Evolutionary conservation across 2,888 invertebrate genomes (phyloP), one percentile per base, ranked within the genome.

Genomic region (Horisme vitalbata): DNA sequence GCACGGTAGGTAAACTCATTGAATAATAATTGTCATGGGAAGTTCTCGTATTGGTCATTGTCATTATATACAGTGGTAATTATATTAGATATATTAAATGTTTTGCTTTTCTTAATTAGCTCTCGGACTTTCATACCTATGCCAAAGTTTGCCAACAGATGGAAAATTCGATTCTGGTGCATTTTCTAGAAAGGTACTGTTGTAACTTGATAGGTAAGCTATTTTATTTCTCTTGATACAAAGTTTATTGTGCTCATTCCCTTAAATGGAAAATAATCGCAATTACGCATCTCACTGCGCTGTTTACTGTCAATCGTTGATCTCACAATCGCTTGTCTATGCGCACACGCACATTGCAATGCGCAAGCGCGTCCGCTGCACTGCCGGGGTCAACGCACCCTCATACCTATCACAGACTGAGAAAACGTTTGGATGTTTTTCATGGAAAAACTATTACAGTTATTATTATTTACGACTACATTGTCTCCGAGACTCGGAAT

Each of bases 351-450:
- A 76, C 66, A 61, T 71, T 26, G 71, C 74, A 63, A 59, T 63
- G 69, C 61, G 59, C 68, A 54, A 32, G 36, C 48, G 60, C 68
- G 69, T 64, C 68, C 62, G 69, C 59, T 62, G 64, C 67, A 66
- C 77, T 76, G 71, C 78, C 80, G 83, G 80, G 85, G 82, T 85
- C 68, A 69, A 68, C 60, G 78, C 73, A 78, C 86, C 65, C 50
- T 48, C 37, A 30, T 47, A 58, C 56, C 45, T 54, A 52, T 32
- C 43, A 48, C 44, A 38, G 33, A 45, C 28, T 34, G 13, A 10
- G 14, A 30, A 48, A 38, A 33, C 18, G 11, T 28, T 24, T 32
- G 18, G 18, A 9, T 35, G n/a, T n/a, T n/a, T 27, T 12, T 18
- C 26, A 18, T 37, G n/a, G 31, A 30, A 31, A 39, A 39, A 23